Evolutionary conservation across 1,140 invertebrate species (phyloP).

Genomic region (Heliothis virescens): DNA sequence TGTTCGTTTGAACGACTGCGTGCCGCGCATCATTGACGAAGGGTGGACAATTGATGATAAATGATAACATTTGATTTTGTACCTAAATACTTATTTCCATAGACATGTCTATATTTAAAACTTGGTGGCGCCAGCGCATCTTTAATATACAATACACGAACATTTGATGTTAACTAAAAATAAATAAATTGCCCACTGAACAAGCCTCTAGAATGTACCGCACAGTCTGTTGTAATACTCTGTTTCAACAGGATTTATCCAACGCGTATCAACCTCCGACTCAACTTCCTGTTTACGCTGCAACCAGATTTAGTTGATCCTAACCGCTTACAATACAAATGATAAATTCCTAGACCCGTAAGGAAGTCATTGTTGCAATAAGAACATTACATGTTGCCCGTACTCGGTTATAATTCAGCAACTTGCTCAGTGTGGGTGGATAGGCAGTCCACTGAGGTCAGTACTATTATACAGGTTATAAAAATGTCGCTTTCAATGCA

Average conservation of each 20-base stretch:
- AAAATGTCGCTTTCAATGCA: constrained; percentile 30
- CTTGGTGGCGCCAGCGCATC: neutral
- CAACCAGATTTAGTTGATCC: constrained; percentile 29
- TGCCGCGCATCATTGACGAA: constrained; percentile 28
- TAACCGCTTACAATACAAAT: constrained; percentile 41
- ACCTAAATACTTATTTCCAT: neutral
- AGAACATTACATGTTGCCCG: constrained; percentile 1
- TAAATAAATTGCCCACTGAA: neutral
- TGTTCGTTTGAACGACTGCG: constrained; percentile 10
- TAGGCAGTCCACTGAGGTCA: constrained; percentile 21
- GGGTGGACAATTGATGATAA: neutral
- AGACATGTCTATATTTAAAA: neutral
- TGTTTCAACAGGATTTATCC: constrained; percentile 21
- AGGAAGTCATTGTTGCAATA: constrained; percentile 24
- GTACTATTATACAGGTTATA: constrained; percentile 5
- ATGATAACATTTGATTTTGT: neutral
- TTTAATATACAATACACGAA: constrained; percentile 7
- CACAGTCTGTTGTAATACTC: neutral
- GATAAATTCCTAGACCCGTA: constrained; percentile 32
- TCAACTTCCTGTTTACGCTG: constrained; percentile 13
- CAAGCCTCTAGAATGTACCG: neutral
- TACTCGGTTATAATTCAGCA: constrained; percentile 16
- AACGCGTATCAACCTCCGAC: neutral
- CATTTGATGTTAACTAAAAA: constrained; percentile 6
- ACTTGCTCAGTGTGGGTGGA: constrained; percentile 5